phyloP scores from a whole-genome alignment of 2,888 invertebrate genomes.

The Bursaphelenchus okinawaensis region DNA sequence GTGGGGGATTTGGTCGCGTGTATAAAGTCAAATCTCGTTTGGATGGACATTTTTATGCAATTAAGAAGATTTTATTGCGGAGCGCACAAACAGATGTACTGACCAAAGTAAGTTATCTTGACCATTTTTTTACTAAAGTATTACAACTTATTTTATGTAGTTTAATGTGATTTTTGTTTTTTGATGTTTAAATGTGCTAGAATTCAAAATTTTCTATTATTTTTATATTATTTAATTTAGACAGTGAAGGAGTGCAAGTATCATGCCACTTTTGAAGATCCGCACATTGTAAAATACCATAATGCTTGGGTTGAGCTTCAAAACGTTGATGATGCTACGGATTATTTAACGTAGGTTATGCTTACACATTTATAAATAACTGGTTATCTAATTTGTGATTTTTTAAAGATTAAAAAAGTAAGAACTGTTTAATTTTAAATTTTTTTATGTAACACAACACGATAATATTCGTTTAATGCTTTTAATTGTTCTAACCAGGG shows the following conservation, averaged over 20 bases:
- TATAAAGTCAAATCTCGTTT: conserved; percentile 52
- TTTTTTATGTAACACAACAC: too few species aligned
- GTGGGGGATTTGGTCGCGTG: conserved; percentile 59
- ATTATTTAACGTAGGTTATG: too few species aligned
- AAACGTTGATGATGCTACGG: too few species aligned
- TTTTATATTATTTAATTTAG: conserved; percentile 4
- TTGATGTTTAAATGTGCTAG: not conserved
- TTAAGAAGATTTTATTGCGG: conserved; percentile 58
- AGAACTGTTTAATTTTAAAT: too few species aligned
- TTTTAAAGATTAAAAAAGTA: too few species aligned
- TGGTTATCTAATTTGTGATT: too few species aligned
- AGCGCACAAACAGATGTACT: conserved; percentile 28
- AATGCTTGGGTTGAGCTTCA: conserved; percentile 59
- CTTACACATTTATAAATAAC: too few species aligned
- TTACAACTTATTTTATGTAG: too few species aligned
- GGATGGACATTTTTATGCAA: conserved; percentile 58
- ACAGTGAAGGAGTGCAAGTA: conserved; percentile 18
- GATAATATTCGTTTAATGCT: too few species aligned
- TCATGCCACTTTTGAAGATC: conserved; percentile 30
- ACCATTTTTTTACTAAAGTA: not conserved
- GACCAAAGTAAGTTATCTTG: conserved; percentile 6
- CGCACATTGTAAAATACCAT: conserved; percentile 59
- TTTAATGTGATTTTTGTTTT: not conserved
- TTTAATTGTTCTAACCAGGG: too few species aligned
- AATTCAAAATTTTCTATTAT: too few species aligned